Conservation (phyloP, 2,888 invertebrate species). For the Sesia apiformis region DNA sequence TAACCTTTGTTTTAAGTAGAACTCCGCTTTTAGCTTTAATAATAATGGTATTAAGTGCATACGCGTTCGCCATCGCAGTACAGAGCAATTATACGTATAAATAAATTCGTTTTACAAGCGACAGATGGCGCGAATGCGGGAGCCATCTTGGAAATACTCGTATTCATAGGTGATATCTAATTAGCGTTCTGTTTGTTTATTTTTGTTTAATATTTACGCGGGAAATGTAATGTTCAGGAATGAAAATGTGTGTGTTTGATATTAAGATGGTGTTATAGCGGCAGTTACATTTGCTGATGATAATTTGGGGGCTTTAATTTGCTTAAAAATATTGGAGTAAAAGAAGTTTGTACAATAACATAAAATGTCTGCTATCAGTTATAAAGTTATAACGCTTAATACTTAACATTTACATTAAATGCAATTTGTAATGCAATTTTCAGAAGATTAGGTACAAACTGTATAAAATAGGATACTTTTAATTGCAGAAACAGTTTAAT, state of each 20-base stretch:
- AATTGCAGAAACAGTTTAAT: too few species aligned
- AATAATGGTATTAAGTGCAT: slow-evolving; percentile 67
- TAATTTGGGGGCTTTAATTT: too few species aligned
- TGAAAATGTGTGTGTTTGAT: slow-evolving; percentile 8
- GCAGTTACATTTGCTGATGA: too few species aligned
- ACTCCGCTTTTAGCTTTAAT: slow-evolving; percentile 53
- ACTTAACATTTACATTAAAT: too few species aligned
- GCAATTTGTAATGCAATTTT: too few species aligned
- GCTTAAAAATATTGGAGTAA: too few species aligned
- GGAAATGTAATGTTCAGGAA: slow-evolving; percentile 4
- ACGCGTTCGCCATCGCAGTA: slow-evolving; percentile 50
- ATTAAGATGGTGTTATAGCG: too few species aligned
- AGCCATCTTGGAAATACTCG: slow-evolving; percentile 45
- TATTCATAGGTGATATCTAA: slow-evolving; percentile 60
- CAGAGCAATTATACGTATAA: slow-evolving; percentile 66
- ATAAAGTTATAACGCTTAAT: too few species aligned
- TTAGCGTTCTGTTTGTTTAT: slow-evolving; percentile 41
- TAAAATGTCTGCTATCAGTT: too few species aligned
- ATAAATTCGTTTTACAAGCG: slow-evolving; percentile 65
- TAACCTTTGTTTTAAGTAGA: slow-evolving; percentile 50
- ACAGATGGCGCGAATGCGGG: slow-evolving; percentile 61
- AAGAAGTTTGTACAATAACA: too few species aligned
- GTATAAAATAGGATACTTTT: too few species aligned
- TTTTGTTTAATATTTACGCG: slow-evolving; percentile 33
- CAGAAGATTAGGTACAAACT: too few species aligned